Percentiles rank a stretch among this genome's conserved stretches.
phyloP scores from a whole-genome alignment of 92 coral and sea anemone genomes.

The Galaxea fascicularis region DNA sequence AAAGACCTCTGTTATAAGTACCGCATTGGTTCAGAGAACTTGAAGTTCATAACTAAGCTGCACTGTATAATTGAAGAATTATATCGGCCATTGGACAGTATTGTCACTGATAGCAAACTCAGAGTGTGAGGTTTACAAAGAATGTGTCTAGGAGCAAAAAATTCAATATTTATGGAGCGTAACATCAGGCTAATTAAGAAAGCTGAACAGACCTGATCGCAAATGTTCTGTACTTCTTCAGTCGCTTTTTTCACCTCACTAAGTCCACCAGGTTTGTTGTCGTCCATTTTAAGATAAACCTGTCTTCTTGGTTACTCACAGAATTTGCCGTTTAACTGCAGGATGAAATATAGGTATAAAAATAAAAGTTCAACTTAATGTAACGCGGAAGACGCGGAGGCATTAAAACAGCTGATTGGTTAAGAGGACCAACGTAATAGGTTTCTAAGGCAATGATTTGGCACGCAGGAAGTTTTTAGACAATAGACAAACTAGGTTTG shows the following conservation, averaged over 20 bases:
- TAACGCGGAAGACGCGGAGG: not conserved
- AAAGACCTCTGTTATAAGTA: not conserved
- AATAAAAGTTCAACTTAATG: not conserved
- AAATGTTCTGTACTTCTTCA: conserved; percentile 55
- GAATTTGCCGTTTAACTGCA: not conserved
- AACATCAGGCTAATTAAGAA: not conserved
- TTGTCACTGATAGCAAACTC: not conserved
- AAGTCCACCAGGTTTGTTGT: conserved; percentile 47
- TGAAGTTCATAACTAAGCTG: not conserved
- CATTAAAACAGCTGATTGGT: conserved; percentile 8
- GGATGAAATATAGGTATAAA: not conserved
- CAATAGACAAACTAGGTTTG: conserved; percentile 4
- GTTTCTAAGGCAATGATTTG: not conserved
- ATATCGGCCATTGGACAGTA: not conserved
- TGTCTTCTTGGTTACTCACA: not conserved
- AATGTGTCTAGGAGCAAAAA: not conserved
- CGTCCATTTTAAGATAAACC: conserved; percentile 28
- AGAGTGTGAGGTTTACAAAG: not conserved
- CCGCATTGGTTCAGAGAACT: not conserved
- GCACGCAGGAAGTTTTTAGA: not conserved
- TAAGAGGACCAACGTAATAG: not conserved
- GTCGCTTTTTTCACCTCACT: conserved; percentile 50
- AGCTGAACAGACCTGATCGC: conserved; percentile 58
- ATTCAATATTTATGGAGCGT: not conserved
- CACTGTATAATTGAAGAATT: not conserved